A percentile compares a stretch with the other conserved stretches of the same genome.
Evolutionary conservation across 2,113 vertebrate species (phyloP).

Genomic region (Oxygymnocypris stewartii): DNA sequence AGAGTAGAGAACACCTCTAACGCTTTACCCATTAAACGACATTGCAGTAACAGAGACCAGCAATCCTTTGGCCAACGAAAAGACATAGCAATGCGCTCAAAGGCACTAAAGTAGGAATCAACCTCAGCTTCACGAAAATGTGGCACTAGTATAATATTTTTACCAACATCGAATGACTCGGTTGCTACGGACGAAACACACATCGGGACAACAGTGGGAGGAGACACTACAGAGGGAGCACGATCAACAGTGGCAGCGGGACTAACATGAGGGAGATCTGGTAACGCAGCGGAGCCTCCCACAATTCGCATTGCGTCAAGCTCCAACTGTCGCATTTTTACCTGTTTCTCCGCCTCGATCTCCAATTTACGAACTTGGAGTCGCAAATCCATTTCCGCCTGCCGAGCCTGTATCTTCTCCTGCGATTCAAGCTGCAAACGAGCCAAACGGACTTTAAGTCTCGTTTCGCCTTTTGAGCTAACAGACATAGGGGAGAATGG

Average conservation of each 20-base stretch:
- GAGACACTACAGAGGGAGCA: not conserved
- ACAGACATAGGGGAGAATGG: not conserved
- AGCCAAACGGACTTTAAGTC: too few species aligned
- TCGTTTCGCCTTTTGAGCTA: not conserved
- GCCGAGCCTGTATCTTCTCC: not conserved
- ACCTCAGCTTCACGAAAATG: conserved; percentile 13
- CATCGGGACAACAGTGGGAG: not conserved
- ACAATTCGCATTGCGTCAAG: not conserved
- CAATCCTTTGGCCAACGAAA: conserved; percentile 12
- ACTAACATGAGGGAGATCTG: not conserved
- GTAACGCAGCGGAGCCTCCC: not conserved
- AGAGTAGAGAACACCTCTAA: too few species aligned
- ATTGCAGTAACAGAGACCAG: too few species aligned
- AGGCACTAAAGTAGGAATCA: not conserved
- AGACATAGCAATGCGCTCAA: not conserved
- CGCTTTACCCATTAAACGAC: too few species aligned
- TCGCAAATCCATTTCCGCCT: not conserved
- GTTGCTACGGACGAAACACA: not conserved
- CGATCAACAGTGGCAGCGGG: not conserved
- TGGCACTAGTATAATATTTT: conserved; percentile 16
- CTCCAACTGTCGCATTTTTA: not conserved
- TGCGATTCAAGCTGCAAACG: not conserved
- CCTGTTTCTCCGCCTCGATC: not conserved
- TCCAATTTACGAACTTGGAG: not conserved
- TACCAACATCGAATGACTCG: not conserved